Conservation (phyloP, 2,888 invertebrate genomes). For the Drosophila peninsularis region DNA sequence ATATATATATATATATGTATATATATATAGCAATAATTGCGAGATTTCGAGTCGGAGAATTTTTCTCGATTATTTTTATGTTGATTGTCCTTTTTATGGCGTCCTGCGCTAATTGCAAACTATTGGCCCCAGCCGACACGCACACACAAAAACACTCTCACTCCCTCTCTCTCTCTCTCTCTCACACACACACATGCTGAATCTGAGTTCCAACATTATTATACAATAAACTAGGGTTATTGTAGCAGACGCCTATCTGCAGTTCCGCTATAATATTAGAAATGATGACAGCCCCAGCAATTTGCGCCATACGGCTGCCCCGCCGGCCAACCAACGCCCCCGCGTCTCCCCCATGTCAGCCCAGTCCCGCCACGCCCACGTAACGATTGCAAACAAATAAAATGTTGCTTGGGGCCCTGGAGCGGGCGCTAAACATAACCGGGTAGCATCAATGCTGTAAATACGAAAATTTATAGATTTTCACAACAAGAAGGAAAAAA, state of each 20-base stretch:
- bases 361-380: neutral
- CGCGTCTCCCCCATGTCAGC: neutral
- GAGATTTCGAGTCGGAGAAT: constrained; percentile 6
- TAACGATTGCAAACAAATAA: constrained; percentile 68
- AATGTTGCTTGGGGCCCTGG: constrained; percentile 26
- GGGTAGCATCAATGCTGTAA: constrained; percentile 58
- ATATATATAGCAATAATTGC: neutral
- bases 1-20: neutral
- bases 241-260: constrained; percentile 51
- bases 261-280: constrained; percentile 65
- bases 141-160: constrained; percentile 9
- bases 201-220: constrained; percentile 52
- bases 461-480: constrained; percentile 73
- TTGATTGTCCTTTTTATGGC: constrained; percentile 77
- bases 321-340: neutral
- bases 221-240: constrained; percentile 74
- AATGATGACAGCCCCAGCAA: constrained; percentile 71
- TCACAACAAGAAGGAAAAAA: neutral
- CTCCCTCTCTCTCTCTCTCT: constrained; percentile 5
- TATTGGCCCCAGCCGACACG: constrained; percentile 57
- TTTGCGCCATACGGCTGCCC: constrained; percentile 33
- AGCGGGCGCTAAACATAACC: constrained; percentile 31
- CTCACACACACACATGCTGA: neutral
- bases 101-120: constrained; percentile 70
- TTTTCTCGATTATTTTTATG: constrained; percentile 77